These are phyloP conservation scores for Pachycephus smyrnensis DNA, from an alignment of 2,888 invertebrate genomes.

Conservation along the genomic window DNA sequence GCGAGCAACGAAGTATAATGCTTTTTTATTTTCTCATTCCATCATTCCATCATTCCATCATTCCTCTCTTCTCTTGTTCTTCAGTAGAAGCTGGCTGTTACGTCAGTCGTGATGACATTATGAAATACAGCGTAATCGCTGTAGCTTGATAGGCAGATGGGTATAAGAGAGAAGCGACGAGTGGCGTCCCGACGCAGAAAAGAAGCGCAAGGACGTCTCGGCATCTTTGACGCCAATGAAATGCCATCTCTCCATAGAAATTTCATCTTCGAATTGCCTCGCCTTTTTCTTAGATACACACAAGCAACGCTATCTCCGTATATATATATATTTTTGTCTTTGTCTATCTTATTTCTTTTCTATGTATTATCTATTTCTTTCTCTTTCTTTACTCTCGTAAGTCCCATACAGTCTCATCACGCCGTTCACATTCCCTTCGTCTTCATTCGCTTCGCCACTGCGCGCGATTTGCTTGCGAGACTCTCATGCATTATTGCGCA, in stretches of 20 bases:
- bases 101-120: conserved; percentile 59
- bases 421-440: not conserved
- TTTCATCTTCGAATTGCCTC: not conserved
- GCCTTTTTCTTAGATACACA: not conserved
- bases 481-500: not conserved
- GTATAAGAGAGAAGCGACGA: not conserved
- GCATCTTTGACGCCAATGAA: not conserved
- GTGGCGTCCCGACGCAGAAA: not conserved
- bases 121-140: conserved; percentile 53
- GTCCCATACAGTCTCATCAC: not conserved
- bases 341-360: not conserved
- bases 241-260: not conserved
- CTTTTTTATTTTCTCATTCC: not conserved
- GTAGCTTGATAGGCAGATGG: not conserved
- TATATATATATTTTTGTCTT: not conserved
- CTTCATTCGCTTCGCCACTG: not conserved
- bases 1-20: not conserved
- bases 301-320: not conserved
- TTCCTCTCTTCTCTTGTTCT: not conserved
- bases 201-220: not conserved
- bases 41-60: not conserved
- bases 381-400: not conserved
- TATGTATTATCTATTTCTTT: not conserved
- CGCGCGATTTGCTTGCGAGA: not conserved
- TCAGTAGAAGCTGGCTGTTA: conserved; percentile 36